Evolutionary conservation across 2,888 invertebrate species (phyloP), one percentile per base, ranked within the genome.

Genomic region (Lissocephala sabroskyi): DNA sequence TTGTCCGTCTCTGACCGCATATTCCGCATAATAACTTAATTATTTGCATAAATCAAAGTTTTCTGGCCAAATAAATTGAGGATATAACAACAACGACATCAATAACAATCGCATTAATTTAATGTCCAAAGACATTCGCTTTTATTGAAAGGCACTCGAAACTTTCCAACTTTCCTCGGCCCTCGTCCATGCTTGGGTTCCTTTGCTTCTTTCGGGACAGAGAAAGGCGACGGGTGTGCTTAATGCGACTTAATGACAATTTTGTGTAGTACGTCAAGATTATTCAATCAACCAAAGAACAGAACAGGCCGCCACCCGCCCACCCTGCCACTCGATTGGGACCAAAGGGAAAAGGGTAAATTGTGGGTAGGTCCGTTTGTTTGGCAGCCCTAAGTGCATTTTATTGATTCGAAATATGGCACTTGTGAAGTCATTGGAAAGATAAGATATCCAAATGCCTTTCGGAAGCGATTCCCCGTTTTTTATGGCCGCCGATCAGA

Each of bases 21-120:
- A 35, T 67, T 71, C 67, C 56, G 63, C 63, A 62, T 64, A 62
- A 75, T 75, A 65, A 73, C 70, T 73, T 62, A 75, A 70, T 70
- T 70, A 70, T 75, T 71, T 60, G 68, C 61, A 67, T 68, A 63
- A 73, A 73, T 65, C 66, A 65, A 62, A 50, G 71, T 65, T 61
- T 61, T 50, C 10, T 36, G 9, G 4, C 18, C 18, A 6, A 18
- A 10, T n/a, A 19, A 19, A 37, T 37, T 6, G 37, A 10, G 10
- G 17, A 18, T 16, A 37, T 19, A 37, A 37, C 18, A 19, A 19
- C 18, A 37, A 11, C 37, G n/a, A 4, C 23, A 30, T 16, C 23
- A 41, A 23, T 33, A 30, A 14, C 6, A 32, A 37, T 37, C 37
- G 19, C 11, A 18, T 59, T 61, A 32, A 57, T 53, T 61, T 40